Percentiles rank a stretch among this genome's conserved stretches.
phyloP scores from a whole-genome alignment of 2,113 vertebrate species.

The Struthidea cinerea region DNA sequence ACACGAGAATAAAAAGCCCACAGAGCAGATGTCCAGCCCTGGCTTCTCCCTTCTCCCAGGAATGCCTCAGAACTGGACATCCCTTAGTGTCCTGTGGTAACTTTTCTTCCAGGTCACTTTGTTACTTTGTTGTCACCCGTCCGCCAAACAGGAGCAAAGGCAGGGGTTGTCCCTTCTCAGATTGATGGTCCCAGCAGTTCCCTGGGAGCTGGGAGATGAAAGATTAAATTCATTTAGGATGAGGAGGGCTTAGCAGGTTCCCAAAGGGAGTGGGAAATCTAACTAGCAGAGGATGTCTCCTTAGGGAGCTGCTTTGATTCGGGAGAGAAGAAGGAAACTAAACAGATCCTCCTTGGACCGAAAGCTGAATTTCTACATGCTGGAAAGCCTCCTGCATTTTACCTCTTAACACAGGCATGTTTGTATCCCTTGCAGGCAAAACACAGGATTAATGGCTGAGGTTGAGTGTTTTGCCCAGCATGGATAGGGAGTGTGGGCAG shows the following conservation, averaged over 20 bases:
- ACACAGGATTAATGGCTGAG: background rate
- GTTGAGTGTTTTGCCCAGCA: background rate
- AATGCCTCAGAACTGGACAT: background rate
- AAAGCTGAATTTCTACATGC: background rate
- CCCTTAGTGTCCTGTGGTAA: background rate
- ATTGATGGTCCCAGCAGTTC: background rate
- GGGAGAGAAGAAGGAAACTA: background rate
- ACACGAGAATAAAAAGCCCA: background rate
- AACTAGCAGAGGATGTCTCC: background rate
- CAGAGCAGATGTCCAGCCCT: background rate
- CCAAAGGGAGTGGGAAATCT: background rate
- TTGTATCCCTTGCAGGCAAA: background rate
- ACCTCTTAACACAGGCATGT: background rate
- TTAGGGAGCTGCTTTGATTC: slow-evolving; percentile 23
- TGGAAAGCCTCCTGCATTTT: slow-evolving; percentile 7
- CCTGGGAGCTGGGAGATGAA: slow-evolving; percentile 5
- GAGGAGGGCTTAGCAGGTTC: background rate
- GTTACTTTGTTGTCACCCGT: background rate
- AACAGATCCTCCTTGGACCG: background rate
- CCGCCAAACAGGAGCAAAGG: background rate
- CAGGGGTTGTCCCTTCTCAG: background rate
- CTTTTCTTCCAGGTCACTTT: background rate
- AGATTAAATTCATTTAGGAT: background rate
- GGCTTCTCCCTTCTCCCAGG: background rate
- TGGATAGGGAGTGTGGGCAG: background rate